Percentiles rank a stretch among this genome's conserved stretches.
Evolutionary conservation across 2,888 invertebrate species (phyloP).

Genomic region (Phymatocera aterrima): DNA sequence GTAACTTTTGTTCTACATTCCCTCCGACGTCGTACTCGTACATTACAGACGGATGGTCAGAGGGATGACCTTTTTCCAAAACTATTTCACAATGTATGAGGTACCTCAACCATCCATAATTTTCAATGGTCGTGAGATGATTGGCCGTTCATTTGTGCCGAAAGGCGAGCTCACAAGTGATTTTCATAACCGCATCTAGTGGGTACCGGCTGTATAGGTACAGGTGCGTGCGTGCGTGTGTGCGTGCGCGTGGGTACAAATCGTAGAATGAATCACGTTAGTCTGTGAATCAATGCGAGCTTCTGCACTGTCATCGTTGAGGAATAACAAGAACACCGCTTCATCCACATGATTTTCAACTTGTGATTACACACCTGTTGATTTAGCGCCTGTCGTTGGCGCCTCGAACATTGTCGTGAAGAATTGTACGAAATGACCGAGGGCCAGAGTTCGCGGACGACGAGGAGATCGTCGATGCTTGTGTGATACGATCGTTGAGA

Average conservation of each 20-base stretch:
- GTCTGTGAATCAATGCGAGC: neutral
- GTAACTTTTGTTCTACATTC: neutral
- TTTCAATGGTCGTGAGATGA: neutral
- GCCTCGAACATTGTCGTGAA: no score
- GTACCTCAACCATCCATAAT: neutral
- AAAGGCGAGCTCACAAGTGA: no score
- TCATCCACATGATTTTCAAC: neutral
- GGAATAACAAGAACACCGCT: neutral
- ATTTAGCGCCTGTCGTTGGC: no score
- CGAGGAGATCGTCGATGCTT: no score
- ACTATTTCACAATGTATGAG: neutral
- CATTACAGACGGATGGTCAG: neutral
- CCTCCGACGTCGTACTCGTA: neutral
- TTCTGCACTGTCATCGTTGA: neutral
- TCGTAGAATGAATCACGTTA: neutral
- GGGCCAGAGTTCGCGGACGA: no score
- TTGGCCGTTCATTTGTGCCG: neutral
- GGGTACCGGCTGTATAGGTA: no score
- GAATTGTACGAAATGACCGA: no score
- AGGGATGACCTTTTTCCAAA: neutral
- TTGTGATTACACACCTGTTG: neutral
- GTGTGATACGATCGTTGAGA: no score
- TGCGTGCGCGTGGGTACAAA: neutral
- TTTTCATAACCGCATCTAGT: no score
- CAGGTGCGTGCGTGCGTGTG: neutral